Base-by-base conservation (phyloP, 2,113 vertebrate species). In the Pelvicachromis taeniatus region DNA sequence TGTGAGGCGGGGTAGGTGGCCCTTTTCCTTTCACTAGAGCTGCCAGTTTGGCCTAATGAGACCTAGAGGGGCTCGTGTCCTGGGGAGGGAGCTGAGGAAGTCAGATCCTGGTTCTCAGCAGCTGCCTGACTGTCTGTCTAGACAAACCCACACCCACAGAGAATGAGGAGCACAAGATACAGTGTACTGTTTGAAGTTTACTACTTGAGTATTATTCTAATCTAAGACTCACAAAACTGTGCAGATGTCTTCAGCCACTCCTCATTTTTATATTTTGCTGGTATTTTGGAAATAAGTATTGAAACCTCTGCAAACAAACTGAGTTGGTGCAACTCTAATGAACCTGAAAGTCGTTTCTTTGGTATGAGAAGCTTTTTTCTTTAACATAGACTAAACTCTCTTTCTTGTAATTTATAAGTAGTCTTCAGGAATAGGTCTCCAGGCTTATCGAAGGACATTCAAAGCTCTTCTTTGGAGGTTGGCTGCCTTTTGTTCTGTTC, bases 11-110 rank as follows among this genome's bases (percentile, higher is more conserved):
- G 68, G 56, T 61, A 23, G 17, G 10, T 38, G 80, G 90, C 4
- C 53, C 63, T 38, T 48, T 81, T 77, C 40, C 56, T 87, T 83
- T 81, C 2, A 65, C 82, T 77, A 4, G 73, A 86, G 87, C 78
- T 88, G 80, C 88, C 77, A 88, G 81, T 91, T 86, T 45, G 83
- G 80, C 80, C 85, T 93, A 89, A 92, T 93, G 90, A 92, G 90
- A 86, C 90, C 78, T 40, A 73, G 77, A 87, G 78, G 52, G 45
- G 19, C 82, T 84, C 11, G 33, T 65, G 90, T 90, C 88, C 73
- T 75, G 63, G 53, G 52, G 83, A 86, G 77, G 83, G 33, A 83
- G 80, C 45, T 59, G 80, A 70, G 31, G 77, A 85, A 77, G 86
- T 13, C 80, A 84, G 83, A 78, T 31, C 58, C 40, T 85, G 77